Evolutionary conservation across 2,797 vertebrate species (phyloP).

Genomic region (Todus mexicanus): DNA sequence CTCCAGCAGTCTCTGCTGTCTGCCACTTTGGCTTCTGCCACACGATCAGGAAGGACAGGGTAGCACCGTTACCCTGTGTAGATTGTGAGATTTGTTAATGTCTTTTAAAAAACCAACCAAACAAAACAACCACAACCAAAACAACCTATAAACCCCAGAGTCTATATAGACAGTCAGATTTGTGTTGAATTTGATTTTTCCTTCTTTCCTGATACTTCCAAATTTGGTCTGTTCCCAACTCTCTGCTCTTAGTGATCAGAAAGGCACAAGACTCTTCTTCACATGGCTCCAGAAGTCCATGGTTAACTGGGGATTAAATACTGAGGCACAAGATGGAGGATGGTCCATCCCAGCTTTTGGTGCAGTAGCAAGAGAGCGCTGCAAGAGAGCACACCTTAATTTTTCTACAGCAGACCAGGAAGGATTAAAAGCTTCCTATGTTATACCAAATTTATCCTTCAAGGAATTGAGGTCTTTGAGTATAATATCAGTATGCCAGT

Average conservation of each 20-base stretch:
- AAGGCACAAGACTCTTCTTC: conserved; percentile 43
- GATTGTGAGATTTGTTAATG: background rate
- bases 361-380: conserved; percentile 43
- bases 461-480: conserved; percentile 61
- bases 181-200: background rate
- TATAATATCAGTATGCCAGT: conserved; percentile 58
- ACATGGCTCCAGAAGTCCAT: conserved; percentile 68
- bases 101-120: background rate
- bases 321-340: conserved; percentile 60
- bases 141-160: too few relatives aligned
- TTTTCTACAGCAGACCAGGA: conserved; percentile 70
- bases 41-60: background rate
- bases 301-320: conserved; percentile 40
- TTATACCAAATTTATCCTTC: conserved; percentile 62
- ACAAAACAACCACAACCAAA: background rate
- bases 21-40: background rate
- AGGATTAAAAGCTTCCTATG: conserved; percentile 70
- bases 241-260: conserved; percentile 18
- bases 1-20: background rate
- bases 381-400: conserved; percentile 60
- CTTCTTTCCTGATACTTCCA: conserved; percentile 50
- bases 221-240: conserved; percentile 34
- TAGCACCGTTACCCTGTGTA: background rate
- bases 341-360: conserved; percentile 34
- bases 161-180: background rate